Conservation (phyloP, 2,888 invertebrate species). For the Anarsia innoxiella region DNA sequence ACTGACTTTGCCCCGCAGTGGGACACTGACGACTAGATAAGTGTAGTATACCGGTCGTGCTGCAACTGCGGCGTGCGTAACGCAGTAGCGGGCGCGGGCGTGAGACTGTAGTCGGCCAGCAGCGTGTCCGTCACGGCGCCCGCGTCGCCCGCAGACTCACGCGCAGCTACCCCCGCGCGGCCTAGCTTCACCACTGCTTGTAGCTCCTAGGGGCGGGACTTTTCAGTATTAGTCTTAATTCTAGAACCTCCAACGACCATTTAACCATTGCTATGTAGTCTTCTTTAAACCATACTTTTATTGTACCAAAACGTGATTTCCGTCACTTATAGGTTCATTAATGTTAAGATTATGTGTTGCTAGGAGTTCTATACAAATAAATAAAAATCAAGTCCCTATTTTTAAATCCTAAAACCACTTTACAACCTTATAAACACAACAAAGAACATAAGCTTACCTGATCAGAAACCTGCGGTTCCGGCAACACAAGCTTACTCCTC, state of each 20-base stretch:
- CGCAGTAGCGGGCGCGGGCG: conserved; percentile 81
- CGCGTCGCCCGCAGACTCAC: conserved; percentile 86
- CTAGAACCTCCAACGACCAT: background rate
- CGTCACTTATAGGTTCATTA: too few relatives aligned
- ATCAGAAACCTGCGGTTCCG: conserved; percentile 97
- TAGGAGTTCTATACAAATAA: too few relatives aligned
- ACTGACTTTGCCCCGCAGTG: too few relatives aligned
- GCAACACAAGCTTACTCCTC: conserved; percentile 95
- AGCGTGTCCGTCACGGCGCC: conserved; percentile 89
- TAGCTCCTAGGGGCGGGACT: conserved; percentile 74
- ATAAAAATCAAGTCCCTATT: too few relatives aligned
- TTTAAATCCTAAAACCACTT: too few relatives aligned
- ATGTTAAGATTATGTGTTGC: too few relatives aligned
- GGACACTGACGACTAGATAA: too few relatives aligned
- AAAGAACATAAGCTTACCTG: too few relatives aligned
- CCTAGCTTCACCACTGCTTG: conserved; percentile 96
- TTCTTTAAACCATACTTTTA: too few relatives aligned
- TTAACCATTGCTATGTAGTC: too few relatives aligned
- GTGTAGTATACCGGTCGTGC: conserved; percentile 81
- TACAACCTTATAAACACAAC: too few relatives aligned
- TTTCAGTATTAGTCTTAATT: background rate
- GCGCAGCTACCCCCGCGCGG: conserved; percentile 90
- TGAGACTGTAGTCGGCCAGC: conserved; percentile 92
- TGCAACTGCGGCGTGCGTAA: conserved; percentile 87
- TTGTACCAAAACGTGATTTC: too few relatives aligned